phyloP scores from a whole-genome alignment of 2,888 invertebrate species.

The Lasioglossum vierecki region DNA sequence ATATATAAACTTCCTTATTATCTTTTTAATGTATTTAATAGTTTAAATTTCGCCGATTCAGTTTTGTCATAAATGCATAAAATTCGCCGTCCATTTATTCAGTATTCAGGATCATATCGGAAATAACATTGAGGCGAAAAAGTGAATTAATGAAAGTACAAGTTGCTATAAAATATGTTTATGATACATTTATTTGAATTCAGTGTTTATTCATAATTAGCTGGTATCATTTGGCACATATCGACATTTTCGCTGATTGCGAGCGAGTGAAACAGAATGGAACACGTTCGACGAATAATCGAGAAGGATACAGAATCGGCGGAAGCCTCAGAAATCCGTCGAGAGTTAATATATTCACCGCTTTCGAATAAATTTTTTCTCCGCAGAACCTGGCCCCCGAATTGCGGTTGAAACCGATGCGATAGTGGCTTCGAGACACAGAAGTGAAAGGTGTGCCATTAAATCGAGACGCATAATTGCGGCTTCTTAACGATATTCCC shows the following conservation, averaged over 20 bases:
- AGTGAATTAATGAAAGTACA: background rate
- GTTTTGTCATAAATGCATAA: background rate
- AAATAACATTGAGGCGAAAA: background rate
- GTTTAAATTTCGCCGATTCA: too few species aligned
- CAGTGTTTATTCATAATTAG: background rate
- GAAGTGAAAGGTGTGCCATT: conserved; percentile 20
- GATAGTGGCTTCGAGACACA: background rate
- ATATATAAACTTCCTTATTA: too few species aligned
- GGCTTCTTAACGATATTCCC: conserved; percentile 2
- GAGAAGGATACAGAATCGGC: background rate
- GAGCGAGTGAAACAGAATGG: background rate
- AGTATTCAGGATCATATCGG: background rate
- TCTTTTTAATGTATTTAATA: too few species aligned
- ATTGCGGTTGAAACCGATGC: background rate
- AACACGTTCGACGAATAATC: background rate
- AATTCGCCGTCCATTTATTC: background rate
- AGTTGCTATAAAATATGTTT: background rate
- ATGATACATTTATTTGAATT: background rate
- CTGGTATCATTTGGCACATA: background rate
- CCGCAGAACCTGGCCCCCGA: background rate
- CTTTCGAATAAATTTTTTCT: conserved; percentile 16
- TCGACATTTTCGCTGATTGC: background rate
- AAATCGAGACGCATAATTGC: background rate
- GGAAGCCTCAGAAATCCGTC: background rate
- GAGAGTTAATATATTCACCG: background rate